Evolutionary conservation across 1,140 invertebrate genomes (phyloP), one percentile per base, ranked within the genome.

Genomic region (Triops longicaudatus): DNA sequence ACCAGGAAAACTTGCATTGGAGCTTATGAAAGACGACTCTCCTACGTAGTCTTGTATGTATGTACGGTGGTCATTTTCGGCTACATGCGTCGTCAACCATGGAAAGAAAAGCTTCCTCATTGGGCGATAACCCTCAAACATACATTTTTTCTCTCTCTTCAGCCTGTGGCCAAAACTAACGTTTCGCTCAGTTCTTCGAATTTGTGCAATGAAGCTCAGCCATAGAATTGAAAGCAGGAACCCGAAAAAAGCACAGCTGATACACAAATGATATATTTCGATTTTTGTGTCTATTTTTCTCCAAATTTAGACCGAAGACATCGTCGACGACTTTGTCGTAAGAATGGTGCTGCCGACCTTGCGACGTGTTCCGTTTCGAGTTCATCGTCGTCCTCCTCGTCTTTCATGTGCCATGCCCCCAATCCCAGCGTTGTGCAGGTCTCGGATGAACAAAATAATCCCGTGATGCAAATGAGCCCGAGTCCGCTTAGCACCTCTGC

Each of bases 291-390:
- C n/a, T n/a, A 44, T 10, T 44, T 0, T n/a, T n/a, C n/a, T n/a
- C n/a, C n/a, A n/a, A n/a, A n/a, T 63, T 17, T 63, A 63, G 50
- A 63, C 17, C 50, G 50, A 63, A 63, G 50, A 63, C 50, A 63
- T 22, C 50, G 50, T 10, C 50, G 50, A 63, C 50, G 50, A 63
- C 50, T 14, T 14, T 22, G 17, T 22, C 50, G 22, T 22, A 63
- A 22, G 50, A 63, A 63, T 63, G 31, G 31, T 37, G 50, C 50
- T 22, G 22, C 50, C 22, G 50, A 63, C 50, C 50, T 63, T 63
- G 50, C 50, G 50, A n/a, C 50, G 10, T 9, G 14, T 1, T 1
- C 50, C 50, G 22, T 22, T 63, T 63, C 14, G 22, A 63, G n/a
- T 63, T 63, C 50, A 63, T 22, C 50, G 50, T 63, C 50, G 14